Base-by-base conservation (phyloP, 2,888 invertebrate species). In the Dasysyrphus tricinctus region DNA sequence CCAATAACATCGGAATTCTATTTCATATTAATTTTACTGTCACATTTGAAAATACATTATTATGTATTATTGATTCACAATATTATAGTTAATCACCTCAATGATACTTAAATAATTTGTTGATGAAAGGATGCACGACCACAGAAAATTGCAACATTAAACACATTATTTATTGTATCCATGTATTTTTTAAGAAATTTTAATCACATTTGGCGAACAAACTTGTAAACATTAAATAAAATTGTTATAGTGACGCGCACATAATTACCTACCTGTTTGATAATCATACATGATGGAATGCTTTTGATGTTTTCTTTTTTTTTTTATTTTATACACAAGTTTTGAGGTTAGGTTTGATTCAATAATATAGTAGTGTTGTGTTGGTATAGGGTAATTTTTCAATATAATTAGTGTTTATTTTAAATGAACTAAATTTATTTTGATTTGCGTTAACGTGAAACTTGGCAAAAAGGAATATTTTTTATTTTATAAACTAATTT, bases 21-120 rank as follows among this genome's bases (percentile, higher is more conserved):
- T 57, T 57, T 37, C n/a, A 57, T 37, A 16, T 37, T 16, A 37
- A 34, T 57, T 47, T 11, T 11, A 5, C 49, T 49, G 16, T 5
- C 8, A 3, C 9, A 11, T 47, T 47, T 19, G 34, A 24, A 56
- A 34, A 14, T n/a, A 32, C 3, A 56, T 56, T 32, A 54, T 54
- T n/a, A 6, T 54, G 6, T 8, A 3, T 29, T 42, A 32, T n/a
- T 8, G 8, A 67, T 37, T 14, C 49, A 37, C 67, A 16, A 47
- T n/a, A n/a, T 37, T 49, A 49, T 37, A 49, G 37, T 37, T 49
- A 49, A 67, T 67, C 67, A 49, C 49, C 49, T 16, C 12, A 37
- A 67, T 49, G 67, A 67, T 34, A 67, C 34, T 49, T 49, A 34
- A 49, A 67, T 67, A 32, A 49, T 67, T 37, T 67, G 37, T 14